Evolutionary conservation across 2,888 invertebrate species (phyloP).

Genomic region (Apamea monoglypha): DNA sequence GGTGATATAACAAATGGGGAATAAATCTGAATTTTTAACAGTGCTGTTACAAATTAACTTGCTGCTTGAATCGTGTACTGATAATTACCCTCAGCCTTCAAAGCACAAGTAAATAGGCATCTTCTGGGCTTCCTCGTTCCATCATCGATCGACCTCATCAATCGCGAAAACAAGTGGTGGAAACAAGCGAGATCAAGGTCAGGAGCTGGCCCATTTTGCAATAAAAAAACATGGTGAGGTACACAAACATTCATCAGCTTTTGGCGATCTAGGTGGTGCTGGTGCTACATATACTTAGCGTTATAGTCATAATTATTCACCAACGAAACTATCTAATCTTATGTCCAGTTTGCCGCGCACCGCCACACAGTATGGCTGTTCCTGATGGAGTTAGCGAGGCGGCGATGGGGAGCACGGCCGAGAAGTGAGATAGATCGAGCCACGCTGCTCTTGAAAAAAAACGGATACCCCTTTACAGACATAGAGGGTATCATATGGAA

Average conservation of each 20-base stretch:
- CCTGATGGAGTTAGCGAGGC: slow-evolving; percentile 92
- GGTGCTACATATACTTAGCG: not conserved
- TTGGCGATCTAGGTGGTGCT: not conserved
- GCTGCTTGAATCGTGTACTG: not conserved
- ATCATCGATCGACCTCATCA: too few species aligned
- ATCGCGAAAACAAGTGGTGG: too few species aligned
- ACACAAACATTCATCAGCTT: not conserved
- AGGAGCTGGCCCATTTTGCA: too few species aligned
- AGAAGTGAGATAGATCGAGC: slow-evolving; percentile 80
- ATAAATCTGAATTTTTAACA: not conserved
- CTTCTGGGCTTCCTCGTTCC: too few species aligned
- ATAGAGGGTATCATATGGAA: slow-evolving; percentile 92
- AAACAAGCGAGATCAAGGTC: too few species aligned
- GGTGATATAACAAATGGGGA: slow-evolving; percentile 1
- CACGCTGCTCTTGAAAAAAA: slow-evolving; percentile 73
- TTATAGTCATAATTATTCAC: not conserved
- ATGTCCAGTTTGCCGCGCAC: slow-evolving; percentile 75
- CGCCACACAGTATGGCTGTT: slow-evolving; percentile 91
- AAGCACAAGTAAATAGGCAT: too few species aligned
- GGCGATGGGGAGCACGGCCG: slow-evolving; percentile 88
- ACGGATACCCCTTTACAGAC: slow-evolving; percentile 84
- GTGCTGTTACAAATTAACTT: not conserved
- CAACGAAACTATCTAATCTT: not conserved
- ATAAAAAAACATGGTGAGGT: too few species aligned
- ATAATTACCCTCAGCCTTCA: too few species aligned